These are phyloP conservation scores for Xenops minutus DNA, from an alignment of 2,797 vertebrate species.

Conservation along the genomic window DNA sequence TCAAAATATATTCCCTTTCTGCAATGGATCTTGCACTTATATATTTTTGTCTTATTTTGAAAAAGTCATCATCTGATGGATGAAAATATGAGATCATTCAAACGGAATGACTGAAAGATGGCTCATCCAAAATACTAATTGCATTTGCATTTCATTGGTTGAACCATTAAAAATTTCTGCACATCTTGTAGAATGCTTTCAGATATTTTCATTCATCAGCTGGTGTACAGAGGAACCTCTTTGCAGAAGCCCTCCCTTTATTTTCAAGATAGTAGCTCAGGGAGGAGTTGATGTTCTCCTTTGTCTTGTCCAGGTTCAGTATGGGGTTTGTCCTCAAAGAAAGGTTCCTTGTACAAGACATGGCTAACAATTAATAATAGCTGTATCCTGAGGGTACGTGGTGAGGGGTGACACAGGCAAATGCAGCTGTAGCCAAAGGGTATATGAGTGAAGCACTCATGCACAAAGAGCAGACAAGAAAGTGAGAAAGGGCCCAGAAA, in stretches of 20 bases:
- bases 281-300: neutral
- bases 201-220: neutral
- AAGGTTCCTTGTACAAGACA: neutral
- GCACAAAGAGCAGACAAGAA: neutral
- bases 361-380: conserved; percentile 13
- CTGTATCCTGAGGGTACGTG: neutral
- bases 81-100: neutral
- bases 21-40: neutral
- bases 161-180: neutral
- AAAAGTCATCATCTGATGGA: neutral
- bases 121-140: neutral
- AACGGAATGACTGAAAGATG: neutral
- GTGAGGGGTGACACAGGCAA: neutral
- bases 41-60: neutral
- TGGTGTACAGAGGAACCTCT: neutral
- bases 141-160: neutral
- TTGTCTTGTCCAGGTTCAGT: neutral
- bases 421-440: neutral
- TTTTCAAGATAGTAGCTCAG: neutral
- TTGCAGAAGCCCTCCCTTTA: neutral
- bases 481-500: neutral
- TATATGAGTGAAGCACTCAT: neutral
- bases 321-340: neutral
- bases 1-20: neutral
- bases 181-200: neutral